These are phyloP conservation scores for Hydropsyche tenuis DNA, from an alignment of 1,140 invertebrate genomes.

Conservation along the genomic window DNA sequence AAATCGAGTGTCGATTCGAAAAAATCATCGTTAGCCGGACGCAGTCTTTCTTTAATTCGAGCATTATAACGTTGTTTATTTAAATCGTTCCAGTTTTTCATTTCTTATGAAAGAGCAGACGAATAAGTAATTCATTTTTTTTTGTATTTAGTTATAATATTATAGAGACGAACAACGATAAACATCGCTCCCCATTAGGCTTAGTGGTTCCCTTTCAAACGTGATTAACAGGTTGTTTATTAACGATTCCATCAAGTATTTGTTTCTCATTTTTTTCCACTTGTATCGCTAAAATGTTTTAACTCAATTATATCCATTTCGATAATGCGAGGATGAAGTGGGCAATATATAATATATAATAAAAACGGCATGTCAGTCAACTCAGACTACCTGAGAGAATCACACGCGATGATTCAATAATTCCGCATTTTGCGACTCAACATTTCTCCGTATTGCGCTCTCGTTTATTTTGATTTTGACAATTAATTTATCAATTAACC, in stretches of 20 bases:
- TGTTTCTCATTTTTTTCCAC: constrained; percentile 35
- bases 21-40: not conserved
- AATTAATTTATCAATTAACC: constrained; percentile 20
- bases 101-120: not conserved
- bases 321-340: constrained; percentile 31
- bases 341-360: not conserved
- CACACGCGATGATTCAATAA: not conserved
- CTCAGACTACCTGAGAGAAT: constrained; percentile 35
- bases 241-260: constrained; percentile 44
- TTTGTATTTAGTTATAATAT: not conserved
- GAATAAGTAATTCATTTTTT: not conserved
- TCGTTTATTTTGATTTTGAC: constrained; percentile 13
- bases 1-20: no score
- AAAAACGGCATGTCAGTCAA: constrained; percentile 33
- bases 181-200: constrained; percentile 34
- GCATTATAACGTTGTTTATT: constrained; percentile 23
- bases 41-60: constrained; percentile 19
- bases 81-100: constrained; percentile 9
- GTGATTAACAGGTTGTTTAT: constrained; percentile 47
- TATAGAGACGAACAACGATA: constrained; percentile 29
- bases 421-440: no score
- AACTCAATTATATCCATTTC: constrained; percentile 44
- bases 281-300: constrained; percentile 45
- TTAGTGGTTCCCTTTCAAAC: constrained; percentile 40
- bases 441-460: no score